A percentile compares a stretch with the other conserved stretches of the same genome.
Conservation (phyloP, 1,140 invertebrate species). For the Zaprionus kolodkinae region DNA sequence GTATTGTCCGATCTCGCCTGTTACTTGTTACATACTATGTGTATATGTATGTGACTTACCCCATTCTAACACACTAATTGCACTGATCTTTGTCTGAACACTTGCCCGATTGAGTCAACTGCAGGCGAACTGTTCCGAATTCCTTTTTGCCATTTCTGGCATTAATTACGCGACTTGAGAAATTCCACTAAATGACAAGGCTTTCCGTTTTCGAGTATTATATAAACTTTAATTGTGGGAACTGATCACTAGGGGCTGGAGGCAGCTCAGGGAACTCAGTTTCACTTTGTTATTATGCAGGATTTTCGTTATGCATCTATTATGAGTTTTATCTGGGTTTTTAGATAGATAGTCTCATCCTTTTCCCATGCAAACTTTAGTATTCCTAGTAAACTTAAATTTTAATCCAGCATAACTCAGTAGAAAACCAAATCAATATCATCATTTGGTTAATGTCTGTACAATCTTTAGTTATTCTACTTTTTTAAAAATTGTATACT, state of each 20-base stretch:
- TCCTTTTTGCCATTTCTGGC: conserved; percentile 6
- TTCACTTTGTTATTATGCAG: too few species aligned
- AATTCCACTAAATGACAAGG: background rate
- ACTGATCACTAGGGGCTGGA: too few species aligned
- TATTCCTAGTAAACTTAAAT: too few species aligned
- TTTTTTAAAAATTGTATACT: too few species aligned
- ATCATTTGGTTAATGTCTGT: too few species aligned
- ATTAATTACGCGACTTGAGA: conserved; percentile 5
- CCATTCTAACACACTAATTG: conserved; percentile 50
- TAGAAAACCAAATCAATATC: too few species aligned
- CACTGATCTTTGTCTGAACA: conserved; percentile 40
- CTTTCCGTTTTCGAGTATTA: conserved; percentile 6
- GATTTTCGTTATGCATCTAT: too few species aligned
- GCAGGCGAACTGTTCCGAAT: conserved; percentile 9
- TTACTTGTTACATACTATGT: background rate
- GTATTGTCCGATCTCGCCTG: conserved; percentile 13
- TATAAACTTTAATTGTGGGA: background rate
- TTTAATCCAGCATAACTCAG: too few species aligned
- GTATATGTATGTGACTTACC: conserved; percentile 29
- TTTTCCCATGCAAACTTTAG: too few species aligned
- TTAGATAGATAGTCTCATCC: too few species aligned
- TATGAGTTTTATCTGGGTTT: too few species aligned
- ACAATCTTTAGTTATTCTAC: too few species aligned
- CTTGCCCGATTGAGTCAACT: conserved; percentile 5
- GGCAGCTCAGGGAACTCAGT: background rate